Percentiles rank a stretch among this genome's conserved stretches.
These are phyloP conservation scores for Tricholaema leucomelas DNA, from an alignment of 2,113 vertebrate genomes.

Conservation along the genomic window DNA sequence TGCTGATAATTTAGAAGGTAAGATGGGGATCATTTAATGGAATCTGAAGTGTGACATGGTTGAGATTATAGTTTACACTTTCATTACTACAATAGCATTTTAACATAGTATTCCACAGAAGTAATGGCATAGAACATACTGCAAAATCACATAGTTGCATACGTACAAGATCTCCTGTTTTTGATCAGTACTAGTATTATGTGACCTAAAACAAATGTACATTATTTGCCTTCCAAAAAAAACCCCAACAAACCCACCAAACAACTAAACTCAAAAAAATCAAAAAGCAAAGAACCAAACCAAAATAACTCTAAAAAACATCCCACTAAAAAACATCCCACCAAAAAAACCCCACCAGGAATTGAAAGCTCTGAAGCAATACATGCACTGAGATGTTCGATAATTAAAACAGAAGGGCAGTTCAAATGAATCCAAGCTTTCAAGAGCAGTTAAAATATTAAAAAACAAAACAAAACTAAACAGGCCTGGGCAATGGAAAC, in stretches of 20 bases:
- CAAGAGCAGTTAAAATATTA: background rate
- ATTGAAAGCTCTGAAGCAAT: background rate
- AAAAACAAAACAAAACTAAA: background rate
- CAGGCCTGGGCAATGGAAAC: background rate
- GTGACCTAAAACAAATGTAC: background rate
- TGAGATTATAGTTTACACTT: background rate
- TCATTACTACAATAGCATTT: background rate
- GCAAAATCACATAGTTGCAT: background rate
- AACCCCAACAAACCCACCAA: background rate
- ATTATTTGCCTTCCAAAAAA: background rate
- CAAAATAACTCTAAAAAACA: background rate
- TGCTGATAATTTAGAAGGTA: conserved; percentile 27
- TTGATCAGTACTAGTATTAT: background rate
- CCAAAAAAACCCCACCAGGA: background rate
- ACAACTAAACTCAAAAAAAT: background rate
- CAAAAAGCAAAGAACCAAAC: no score
- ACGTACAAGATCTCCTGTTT: background rate
- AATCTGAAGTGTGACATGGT: background rate
- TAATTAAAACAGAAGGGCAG: background rate
- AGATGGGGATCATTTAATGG: conserved; percentile 8
- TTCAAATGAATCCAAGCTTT: background rate
- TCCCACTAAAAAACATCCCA: no score
- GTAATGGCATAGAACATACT: background rate
- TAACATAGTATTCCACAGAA: background rate
- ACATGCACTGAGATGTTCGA: background rate